phyloP scores from a whole-genome alignment of 2,888 invertebrate genomes.

The Metacarcinus magister region DNA sequence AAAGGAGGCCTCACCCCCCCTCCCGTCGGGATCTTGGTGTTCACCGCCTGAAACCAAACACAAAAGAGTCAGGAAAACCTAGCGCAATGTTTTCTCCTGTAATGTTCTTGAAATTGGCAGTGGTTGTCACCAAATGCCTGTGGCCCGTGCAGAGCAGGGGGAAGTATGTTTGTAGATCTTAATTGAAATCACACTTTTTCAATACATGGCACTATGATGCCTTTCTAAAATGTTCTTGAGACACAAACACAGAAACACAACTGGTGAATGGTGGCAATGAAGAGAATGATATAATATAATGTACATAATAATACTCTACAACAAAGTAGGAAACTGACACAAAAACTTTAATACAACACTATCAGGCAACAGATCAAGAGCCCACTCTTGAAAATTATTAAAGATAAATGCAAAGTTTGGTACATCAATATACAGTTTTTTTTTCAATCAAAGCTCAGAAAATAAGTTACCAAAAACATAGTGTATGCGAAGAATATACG shows the following conservation, averaged over 20 bases:
- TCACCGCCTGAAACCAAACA: constrained; percentile 82
- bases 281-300: background rate
- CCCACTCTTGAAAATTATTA: no score
- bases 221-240: background rate
- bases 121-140: background rate
- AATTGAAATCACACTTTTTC: background rate
- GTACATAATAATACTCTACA: background rate
- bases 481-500: no score
- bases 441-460: no score
- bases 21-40: constrained; percentile 86
- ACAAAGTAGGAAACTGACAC: background rate
- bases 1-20: constrained; percentile 88
- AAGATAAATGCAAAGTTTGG: no score
- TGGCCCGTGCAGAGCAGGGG: background rate
- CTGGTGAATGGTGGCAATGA: background rate
- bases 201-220: background rate
- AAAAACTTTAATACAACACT: no score
- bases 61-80: background rate
- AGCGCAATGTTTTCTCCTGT: background rate
- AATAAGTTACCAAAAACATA: no score
- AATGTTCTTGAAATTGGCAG: background rate
- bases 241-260: background rate
- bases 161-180: background rate
- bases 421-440: no score
- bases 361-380: no score